phyloP scores from a whole-genome alignment of 2,113 vertebrate species.

The Cryptomyrus ogoouensis region DNA sequence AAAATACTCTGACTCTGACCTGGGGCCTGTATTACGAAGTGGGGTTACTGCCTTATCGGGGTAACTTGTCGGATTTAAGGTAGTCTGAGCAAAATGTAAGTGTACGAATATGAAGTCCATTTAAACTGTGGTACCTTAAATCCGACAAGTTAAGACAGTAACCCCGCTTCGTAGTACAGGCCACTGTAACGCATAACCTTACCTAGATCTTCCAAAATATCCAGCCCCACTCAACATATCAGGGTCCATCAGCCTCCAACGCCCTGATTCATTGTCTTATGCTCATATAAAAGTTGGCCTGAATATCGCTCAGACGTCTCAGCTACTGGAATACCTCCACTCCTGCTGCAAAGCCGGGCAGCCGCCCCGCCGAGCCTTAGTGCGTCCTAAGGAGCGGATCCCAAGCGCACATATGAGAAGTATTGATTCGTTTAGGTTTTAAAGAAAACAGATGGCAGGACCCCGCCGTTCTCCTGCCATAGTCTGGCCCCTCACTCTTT shows the following conservation, averaged over 20 bases:
- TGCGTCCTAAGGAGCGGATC: background rate
- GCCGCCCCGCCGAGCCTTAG: constrained; percentile 1
- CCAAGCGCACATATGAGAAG: constrained; percentile 14
- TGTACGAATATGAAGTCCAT: no score
- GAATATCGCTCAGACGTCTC: background rate
- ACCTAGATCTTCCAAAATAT: background rate
- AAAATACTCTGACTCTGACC: no score
- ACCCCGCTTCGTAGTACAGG: no score
- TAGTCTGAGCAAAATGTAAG: no score
- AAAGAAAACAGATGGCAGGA: constrained; percentile 28
- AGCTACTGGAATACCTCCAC: background rate
- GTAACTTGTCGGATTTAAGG: no score
- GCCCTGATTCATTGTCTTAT: background rate
- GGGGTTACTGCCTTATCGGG: no score
- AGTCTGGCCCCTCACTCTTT: constrained; percentile 1
- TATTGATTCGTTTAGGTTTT: constrained; percentile 12
- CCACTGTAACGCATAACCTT: no score
- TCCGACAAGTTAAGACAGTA: no score
- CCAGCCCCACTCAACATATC: background rate
- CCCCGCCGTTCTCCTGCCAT: background rate
- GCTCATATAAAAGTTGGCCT: background rate
- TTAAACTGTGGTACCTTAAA: no score
- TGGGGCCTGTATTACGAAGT: no score
- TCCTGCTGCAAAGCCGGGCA: background rate
- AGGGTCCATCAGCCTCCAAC: no score